phyloP scores from a whole-genome alignment of 1,140 invertebrate species.

The Drosophila murphyi region DNA sequence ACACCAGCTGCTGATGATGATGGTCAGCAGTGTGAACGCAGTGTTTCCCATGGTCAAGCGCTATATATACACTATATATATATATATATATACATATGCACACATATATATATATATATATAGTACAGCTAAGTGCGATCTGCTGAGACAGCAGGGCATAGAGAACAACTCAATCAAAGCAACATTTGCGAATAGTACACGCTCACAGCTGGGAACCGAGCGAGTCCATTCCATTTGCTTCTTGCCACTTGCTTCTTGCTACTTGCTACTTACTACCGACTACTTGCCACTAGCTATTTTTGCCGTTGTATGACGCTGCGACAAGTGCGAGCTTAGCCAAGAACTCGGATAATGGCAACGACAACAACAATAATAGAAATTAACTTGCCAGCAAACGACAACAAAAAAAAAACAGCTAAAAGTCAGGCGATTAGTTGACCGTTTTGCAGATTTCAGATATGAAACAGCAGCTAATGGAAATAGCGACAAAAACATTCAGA shows the following conservation, averaged over 20 bases:
- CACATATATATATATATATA: slow-evolving; percentile 43
- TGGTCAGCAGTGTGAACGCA: slow-evolving; percentile 36
- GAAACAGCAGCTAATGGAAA: slow-evolving; percentile 48
- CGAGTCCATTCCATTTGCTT: slow-evolving; percentile 46
- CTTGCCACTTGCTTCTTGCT: slow-evolving; percentile 32
- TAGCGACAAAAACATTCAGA: slow-evolving; percentile 27
- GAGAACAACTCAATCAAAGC: slow-evolving; percentile 78
- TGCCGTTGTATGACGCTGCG: slow-evolving; percentile 41
- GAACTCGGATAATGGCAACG: slow-evolving; percentile 35
- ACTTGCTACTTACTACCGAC: slow-evolving; percentile 5
- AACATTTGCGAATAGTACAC: slow-evolving; percentile 52
- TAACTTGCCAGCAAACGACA: slow-evolving; percentile 29
- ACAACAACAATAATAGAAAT: slow-evolving; percentile 46
- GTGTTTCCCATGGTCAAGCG: slow-evolving; percentile 48
- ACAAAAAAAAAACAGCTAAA: slow-evolving; percentile 39
- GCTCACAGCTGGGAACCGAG: slow-evolving; percentile 61
- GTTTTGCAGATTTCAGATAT: slow-evolving; percentile 57
- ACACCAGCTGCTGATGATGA: slow-evolving; percentile 12
- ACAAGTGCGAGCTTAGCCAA: slow-evolving; percentile 55
- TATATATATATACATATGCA: slow-evolving; percentile 32
- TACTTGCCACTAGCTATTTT: slow-evolving; percentile 7
- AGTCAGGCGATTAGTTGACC: slow-evolving; percentile 62
- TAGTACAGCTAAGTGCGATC: slow-evolving; percentile 76
- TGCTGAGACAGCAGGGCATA: slow-evolving; percentile 56
- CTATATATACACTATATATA: slow-evolving; percentile 5